Percentiles rank a stretch among this genome's conserved stretches.
Evolutionary conservation across 2,113 vertebrate genomes (phyloP).

Genomic region (Bubo blakistoni): DNA sequence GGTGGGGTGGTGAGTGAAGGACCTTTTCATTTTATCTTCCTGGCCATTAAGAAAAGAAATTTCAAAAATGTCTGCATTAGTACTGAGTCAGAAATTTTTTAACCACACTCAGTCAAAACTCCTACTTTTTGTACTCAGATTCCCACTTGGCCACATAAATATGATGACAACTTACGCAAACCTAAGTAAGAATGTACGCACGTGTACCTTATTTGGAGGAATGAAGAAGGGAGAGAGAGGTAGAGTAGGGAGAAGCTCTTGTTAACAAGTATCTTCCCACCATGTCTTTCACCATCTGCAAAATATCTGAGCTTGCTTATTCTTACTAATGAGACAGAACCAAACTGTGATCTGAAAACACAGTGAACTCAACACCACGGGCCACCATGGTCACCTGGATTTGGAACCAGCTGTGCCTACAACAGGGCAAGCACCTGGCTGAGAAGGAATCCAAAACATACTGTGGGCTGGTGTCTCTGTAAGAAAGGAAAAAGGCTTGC

Average conservation of each 20-base stretch:
- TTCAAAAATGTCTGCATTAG: not conserved
- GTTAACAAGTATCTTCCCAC: not conserved
- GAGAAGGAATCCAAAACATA: not conserved
- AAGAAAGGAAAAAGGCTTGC: not conserved
- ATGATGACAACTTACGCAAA: fast-evolving
- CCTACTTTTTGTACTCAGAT: not conserved
- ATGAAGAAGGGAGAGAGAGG: not conserved
- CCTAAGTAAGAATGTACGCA: not conserved
- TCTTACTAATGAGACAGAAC: not conserved
- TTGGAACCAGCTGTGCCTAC: not conserved
- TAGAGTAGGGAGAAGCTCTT: not conserved
- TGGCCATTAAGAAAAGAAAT: not conserved
- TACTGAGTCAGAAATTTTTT: not conserved
- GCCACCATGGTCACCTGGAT: not conserved
- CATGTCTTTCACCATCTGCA: not conserved
- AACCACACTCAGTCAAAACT: not conserved
- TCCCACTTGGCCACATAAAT: not conserved
- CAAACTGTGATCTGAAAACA: not conserved
- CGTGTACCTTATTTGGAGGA: not conserved
- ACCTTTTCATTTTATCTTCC: not conserved
- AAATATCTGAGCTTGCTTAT: not conserved
- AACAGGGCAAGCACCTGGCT: not conserved
- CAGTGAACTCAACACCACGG: not conserved
- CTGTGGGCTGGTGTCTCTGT: not conserved
- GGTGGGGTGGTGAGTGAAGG: not conserved